Percentiles rank a stretch among this genome's conserved stretches.
These are phyloP conservation scores for Brachionus manjavacas DNA, from an alignment of 1,140 invertebrate genomes.

Conservation along the genomic window DNA sequence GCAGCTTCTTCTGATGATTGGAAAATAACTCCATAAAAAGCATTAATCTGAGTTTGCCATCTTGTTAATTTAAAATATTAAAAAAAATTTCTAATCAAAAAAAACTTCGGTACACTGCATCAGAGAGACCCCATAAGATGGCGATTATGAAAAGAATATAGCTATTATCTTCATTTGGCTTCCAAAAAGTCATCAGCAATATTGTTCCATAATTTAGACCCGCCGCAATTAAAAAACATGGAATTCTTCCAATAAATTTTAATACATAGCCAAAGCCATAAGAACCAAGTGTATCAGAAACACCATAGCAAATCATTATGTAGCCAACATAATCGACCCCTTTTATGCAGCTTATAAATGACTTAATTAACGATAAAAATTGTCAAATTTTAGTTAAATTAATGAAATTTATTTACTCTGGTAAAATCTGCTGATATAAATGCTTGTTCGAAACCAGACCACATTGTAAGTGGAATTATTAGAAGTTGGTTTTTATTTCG, in stretches of 20 bases:
- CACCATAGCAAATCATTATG: slow-evolving; percentile 90
- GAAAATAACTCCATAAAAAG: slow-evolving; percentile 83
- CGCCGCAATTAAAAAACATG: slow-evolving; percentile 71
- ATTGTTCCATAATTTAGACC: slow-evolving; percentile 47
- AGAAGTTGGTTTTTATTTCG: slow-evolving; percentile 71
- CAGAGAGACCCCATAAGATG: slow-evolving; percentile 82
- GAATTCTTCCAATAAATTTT: slow-evolving; percentile 80
- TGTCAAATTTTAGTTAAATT: slow-evolving; percentile 49
- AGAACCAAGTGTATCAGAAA: slow-evolving; percentile 80
- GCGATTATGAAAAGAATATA: slow-evolving; percentile 78
- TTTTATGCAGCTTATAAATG: slow-evolving; percentile 82
- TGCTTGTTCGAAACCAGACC: slow-evolving; percentile 93
- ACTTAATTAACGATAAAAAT: slow-evolving; percentile 59
- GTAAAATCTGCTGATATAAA: slow-evolving; percentile 91
- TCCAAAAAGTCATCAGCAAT: slow-evolving; percentile 64
- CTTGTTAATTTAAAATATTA: not conserved
- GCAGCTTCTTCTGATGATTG: slow-evolving; percentile 84
- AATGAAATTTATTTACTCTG: slow-evolving; percentile 61
- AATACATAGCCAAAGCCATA: slow-evolving; percentile 81
- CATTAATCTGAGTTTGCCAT: slow-evolving; percentile 91
- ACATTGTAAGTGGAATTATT: slow-evolving; percentile 87
- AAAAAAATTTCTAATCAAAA: no score
- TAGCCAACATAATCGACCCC: slow-evolving; percentile 85
- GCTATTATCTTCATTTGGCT: slow-evolving; percentile 70
- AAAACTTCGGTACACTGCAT: slow-evolving; percentile 64